Percentiles rank a stretch among this genome's conserved stretches.
Evolutionary conservation across 1,140 invertebrate species (phyloP).

Genomic region (Calliopsis andreniformis): DNA sequence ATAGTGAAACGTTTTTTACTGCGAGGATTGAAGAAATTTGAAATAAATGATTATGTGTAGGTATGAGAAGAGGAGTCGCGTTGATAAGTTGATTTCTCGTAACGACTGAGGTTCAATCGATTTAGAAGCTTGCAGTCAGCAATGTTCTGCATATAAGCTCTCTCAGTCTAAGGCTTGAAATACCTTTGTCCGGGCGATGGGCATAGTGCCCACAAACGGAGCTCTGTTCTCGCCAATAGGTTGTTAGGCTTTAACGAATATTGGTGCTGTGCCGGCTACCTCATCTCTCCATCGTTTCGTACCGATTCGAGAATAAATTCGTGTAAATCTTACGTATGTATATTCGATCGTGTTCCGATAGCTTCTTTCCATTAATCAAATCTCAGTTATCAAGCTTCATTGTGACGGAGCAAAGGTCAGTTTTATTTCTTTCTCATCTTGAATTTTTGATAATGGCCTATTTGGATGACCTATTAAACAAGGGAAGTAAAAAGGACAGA

Average conservation of each 20-base stretch:
- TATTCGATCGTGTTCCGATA: not conserved
- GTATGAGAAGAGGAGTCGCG: no score
- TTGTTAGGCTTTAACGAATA: not conserved
- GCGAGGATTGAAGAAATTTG: no score
- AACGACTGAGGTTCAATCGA: not conserved
- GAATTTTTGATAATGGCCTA: not conserved
- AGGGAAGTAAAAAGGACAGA: no score
- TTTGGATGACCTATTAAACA: no score
- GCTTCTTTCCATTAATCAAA: no score
- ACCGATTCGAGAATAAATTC: not conserved
- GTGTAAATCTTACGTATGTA: not conserved
- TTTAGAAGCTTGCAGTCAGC: not conserved
- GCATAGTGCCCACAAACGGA: constrained; percentile 71
- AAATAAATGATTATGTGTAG: no score
- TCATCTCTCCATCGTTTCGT: no score
- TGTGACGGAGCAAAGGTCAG: no score
- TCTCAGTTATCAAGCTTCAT: no score
- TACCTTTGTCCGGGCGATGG: constrained; percentile 66
- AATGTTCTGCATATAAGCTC: not conserved
- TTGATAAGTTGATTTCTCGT: not conserved
- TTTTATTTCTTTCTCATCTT: no score
- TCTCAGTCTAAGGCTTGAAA: constrained; percentile 64
- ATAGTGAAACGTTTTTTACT: no score
- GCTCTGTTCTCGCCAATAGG: constrained; percentile 42
- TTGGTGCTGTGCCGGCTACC: not conserved